phyloP scores from a whole-genome alignment of 2,113 vertebrate species.

The Pterocles burchelli region DNA sequence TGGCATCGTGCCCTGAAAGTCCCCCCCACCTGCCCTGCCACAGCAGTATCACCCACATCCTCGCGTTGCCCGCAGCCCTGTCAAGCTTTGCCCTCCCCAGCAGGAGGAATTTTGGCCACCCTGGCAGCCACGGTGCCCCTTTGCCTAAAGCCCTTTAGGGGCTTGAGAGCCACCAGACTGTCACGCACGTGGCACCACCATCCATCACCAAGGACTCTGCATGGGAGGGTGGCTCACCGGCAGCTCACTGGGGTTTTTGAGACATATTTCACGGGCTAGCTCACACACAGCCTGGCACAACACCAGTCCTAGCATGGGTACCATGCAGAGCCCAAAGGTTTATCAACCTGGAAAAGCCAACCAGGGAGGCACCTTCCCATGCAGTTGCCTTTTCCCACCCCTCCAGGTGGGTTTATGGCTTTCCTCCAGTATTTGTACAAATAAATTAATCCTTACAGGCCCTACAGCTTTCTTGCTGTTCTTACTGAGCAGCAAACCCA shows the following conservation, averaged over 20 bases:
- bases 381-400: not conserved
- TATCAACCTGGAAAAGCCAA: not conserved
- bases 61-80: fast-evolving
- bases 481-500: not conserved
- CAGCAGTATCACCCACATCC: not conserved
- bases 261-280: not conserved
- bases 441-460: not conserved
- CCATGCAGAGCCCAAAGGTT: not conserved
- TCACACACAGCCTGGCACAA: not conserved
- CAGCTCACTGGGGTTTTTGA: not conserved
- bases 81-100: not conserved
- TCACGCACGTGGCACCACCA: fast-evolving
- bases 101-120: not conserved
- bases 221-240: fast-evolving
- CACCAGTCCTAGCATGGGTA: not conserved
- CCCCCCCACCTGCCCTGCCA: not conserved
- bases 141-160: not conserved
- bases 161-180: not conserved
- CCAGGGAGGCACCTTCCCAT: not conserved
- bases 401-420: not conserved
- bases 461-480: not conserved
- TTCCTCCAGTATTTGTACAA: not conserved
- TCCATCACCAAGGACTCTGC: not conserved
- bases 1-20: not conserved
- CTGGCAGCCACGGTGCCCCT: fast-evolving